A percentile compares a stretch with the other conserved stretches of the same genome.
phyloP scores from a whole-genome alignment of 1,140 invertebrate genomes.

The Aethina tumida region DNA sequence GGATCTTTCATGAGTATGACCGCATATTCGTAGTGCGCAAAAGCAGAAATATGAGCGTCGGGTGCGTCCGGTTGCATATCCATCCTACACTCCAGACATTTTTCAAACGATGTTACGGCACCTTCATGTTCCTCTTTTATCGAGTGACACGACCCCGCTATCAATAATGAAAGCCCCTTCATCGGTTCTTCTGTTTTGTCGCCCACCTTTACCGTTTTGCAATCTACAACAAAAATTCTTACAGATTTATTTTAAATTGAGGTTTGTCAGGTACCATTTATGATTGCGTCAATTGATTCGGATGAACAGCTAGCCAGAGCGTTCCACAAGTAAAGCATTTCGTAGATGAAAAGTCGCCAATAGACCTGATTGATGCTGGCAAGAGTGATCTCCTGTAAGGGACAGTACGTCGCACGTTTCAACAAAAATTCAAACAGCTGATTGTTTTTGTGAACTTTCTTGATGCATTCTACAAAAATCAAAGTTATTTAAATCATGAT shows the following conservation, averaged over 20 bases:
- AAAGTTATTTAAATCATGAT: background rate
- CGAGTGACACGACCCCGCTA: conserved; percentile 42
- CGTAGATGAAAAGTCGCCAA: conserved; percentile 53
- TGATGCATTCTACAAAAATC: background rate
- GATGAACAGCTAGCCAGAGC: conserved; percentile 51
- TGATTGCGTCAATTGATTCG: conserved; percentile 39
- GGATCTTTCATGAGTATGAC: conserved; percentile 40
- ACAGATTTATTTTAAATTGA: background rate
- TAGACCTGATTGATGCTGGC: conserved; percentile 22
- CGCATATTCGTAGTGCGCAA: conserved; percentile 57
- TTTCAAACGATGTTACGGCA: conserved; percentile 41
- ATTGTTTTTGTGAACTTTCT: conserved; percentile 13
- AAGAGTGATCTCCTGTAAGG: conserved; percentile 12
- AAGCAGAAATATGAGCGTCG: conserved; percentile 55
- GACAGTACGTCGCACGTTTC: conserved; percentile 22
- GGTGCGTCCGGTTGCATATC: conserved; percentile 31
- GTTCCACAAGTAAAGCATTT: conserved; percentile 65
- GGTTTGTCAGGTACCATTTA: conserved; percentile 18
- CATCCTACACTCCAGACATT: conserved; percentile 39
- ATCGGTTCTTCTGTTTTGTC: conserved; percentile 41
- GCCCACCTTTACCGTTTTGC: conserved; percentile 19
- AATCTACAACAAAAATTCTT: conserved; percentile 17
- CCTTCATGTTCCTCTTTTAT: conserved; percentile 39
- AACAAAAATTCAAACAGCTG: conserved; percentile 29
- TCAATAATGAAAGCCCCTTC: conserved; percentile 43